phyloP scores from a whole-genome alignment of 2,888 invertebrate species.

The Apamea epomidion region DNA sequence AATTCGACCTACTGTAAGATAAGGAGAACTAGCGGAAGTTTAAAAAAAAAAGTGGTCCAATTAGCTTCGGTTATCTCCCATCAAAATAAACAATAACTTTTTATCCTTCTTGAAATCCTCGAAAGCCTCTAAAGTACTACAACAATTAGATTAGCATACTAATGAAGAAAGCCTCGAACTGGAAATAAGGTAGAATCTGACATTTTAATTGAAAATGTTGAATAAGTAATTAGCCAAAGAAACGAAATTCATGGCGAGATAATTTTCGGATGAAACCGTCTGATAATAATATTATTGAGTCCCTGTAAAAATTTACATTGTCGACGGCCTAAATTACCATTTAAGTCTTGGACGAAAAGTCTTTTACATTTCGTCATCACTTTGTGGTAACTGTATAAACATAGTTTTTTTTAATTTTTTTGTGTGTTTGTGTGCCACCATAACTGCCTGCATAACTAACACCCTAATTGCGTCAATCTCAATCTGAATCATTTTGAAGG shows the following conservation, averaged over 20 bases:
- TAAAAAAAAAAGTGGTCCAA: not conserved
- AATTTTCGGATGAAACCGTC: constrained; percentile 51
- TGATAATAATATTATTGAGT: constrained; percentile 56
- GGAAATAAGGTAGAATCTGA: constrained; percentile 58
- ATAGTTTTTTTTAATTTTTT: no score
- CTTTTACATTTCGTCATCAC: not conserved
- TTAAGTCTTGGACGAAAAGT: constrained; percentile 12
- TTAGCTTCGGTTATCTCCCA: not conserved
- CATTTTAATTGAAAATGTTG: constrained; percentile 69
- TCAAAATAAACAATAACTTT: not conserved
- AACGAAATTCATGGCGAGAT: constrained; percentile 57
- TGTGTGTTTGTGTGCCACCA: no score
- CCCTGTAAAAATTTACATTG: constrained; percentile 45
- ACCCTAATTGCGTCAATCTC: no score
- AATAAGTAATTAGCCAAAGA: constrained; percentile 62
- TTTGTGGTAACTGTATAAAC: constrained; percentile 1
- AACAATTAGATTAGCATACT: constrained; percentile 72
- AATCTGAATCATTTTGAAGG: no score
- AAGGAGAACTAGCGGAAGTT: not conserved
- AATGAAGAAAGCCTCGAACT: constrained; percentile 64
- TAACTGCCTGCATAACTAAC: no score
- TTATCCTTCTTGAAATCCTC: constrained; percentile 37
- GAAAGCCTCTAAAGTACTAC: constrained; percentile 52
- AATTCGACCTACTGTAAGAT: no score
- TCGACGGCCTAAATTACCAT: constrained; percentile 19